Conservation (phyloP, 2,113 vertebrate species). For the Cottus gobio region DNA sequence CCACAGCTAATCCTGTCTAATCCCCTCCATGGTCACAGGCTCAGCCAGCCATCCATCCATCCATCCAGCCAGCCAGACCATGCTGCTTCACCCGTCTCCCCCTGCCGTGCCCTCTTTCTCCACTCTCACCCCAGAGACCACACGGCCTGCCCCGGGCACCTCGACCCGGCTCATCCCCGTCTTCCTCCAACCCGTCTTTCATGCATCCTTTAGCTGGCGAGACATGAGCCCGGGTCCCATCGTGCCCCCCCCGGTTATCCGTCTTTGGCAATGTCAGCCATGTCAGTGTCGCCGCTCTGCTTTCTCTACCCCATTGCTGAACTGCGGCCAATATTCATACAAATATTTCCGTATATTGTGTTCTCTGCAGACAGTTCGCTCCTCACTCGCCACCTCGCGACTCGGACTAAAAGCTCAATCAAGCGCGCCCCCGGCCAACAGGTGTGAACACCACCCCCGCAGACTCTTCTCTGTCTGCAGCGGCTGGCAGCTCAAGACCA, state of each 20-base stretch:
- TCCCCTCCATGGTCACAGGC: slow-evolving; percentile 81
- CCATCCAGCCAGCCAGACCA: slow-evolving; percentile 55
- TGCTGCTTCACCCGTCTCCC: slow-evolving; percentile 63
- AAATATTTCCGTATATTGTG: background rate
- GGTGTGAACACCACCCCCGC: background rate
- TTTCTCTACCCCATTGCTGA: background rate
- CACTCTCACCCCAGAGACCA: slow-evolving; percentile 33
- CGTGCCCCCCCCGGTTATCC: background rate
- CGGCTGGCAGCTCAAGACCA: slow-evolving; percentile 10
- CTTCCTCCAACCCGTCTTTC: slow-evolving; percentile 21
- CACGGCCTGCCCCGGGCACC: slow-evolving; percentile 12
- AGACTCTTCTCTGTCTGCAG: slow-evolving; percentile 14
- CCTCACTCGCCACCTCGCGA: background rate
- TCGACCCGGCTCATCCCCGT: slow-evolving; percentile 18
- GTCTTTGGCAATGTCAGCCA: background rate
- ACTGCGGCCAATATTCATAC: background rate
- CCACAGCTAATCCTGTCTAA: slow-evolving; percentile 82
- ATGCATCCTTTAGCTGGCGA: background rate
- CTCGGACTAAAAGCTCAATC: background rate
- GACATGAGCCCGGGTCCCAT: background rate
- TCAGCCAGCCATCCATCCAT: slow-evolving; percentile 64
- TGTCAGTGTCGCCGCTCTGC: background rate
- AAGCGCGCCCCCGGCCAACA: background rate
- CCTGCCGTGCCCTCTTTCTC: slow-evolving; percentile 46
- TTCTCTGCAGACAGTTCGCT: background rate